phyloP scores from a whole-genome alignment of 2,797 vertebrate species.

The Cercopithecus hamlyni region DNA sequence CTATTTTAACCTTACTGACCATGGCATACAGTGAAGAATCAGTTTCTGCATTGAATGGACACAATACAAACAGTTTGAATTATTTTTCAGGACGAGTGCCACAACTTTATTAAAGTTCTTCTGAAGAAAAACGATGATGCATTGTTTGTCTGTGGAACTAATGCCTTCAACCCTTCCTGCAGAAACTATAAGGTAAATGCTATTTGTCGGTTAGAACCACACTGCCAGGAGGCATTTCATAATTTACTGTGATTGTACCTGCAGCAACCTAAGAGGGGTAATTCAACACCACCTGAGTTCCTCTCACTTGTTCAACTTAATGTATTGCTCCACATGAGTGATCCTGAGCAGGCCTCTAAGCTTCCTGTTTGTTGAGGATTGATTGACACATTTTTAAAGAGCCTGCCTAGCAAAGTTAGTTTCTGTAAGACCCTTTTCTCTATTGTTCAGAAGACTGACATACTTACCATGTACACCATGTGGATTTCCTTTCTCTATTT shows the following conservation, averaged over 20 bases:
- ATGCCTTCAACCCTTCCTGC: conserved; percentile 98
- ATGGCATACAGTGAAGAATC: conserved; percentile 9
- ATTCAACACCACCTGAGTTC: conserved; percentile 44
- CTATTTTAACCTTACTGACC: conserved; percentile 33
- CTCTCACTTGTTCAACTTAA: background rate
- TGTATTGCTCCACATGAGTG: conserved; percentile 46
- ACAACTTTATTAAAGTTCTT: conserved; percentile 99
- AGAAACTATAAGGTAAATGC: conserved; percentile 94
- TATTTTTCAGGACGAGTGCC: conserved; percentile 95
- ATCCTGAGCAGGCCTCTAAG: conserved; percentile 43
- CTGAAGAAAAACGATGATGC: conserved; percentile 95
- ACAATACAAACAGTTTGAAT: conserved; percentile 42
- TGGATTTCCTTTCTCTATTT: background rate
- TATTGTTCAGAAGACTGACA: conserved; percentile 27
- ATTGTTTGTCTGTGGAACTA: conserved; percentile 97
- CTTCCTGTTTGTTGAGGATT: conserved; percentile 65
- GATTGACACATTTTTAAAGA: conserved; percentile 55
- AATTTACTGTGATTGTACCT: conserved; percentile 82
- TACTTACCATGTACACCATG: background rate
- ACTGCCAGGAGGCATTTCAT: conserved; percentile 29
- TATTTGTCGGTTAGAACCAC: conserved; percentile 46
- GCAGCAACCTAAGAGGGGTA: conserved; percentile 62
- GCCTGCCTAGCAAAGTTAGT: background rate
- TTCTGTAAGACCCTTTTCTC: conserved; percentile 63
- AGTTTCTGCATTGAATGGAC: background rate